Base-by-base conservation (phyloP, 2,797 vertebrate genomes). In the Melanotaenia maccullochi region DNA sequence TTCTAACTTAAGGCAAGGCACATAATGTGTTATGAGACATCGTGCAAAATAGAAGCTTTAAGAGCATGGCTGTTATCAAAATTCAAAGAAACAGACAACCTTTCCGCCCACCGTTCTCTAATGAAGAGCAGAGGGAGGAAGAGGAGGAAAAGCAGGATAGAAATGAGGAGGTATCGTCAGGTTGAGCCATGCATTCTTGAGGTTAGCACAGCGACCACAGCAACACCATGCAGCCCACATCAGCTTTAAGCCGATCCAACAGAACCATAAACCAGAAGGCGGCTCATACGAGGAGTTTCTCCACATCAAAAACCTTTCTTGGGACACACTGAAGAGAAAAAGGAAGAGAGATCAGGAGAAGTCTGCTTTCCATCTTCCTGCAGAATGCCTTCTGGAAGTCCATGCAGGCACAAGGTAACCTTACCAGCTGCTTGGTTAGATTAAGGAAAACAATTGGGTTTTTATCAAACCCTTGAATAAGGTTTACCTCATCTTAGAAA, bases 1-100 rank as follows among this genome's bases (percentile, higher is more conserved):
- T 90, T 87, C 93, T 94, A 95, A 94, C 94, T 92, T 94, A 95
- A 96, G 94, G 96, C 97, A 98, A 99, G 97, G 97, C 97, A 99
- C 97, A 96, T 97, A 94, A 96, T 96, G 96, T 97, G 96, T 95
- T 90, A 96, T 92, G 96, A 96, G 96, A 94, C 93, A 93, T 94
- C 97, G 96, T 98, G 97, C 97, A 99, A 97, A 98, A 93, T 93
- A 94, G 90, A 95, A 89, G 84, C 85, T 89, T 88, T 76, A 91
- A 87, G 77, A 90, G 86, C 74, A 87, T 81, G 78, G 83, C 74
- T 79, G 75, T 78, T 86, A 81, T 89, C 85, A 78, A 91, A 90
- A 85, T 86, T 61, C 72, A 92, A 92, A 88, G 79, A 82, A 87
- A 89, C 36, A 81, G 66, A 83, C 66, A 86, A 79, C 68, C 58